Evolutionary conservation across 2,113 vertebrate species (phyloP).

Genomic region (Serinus canaria): DNA sequence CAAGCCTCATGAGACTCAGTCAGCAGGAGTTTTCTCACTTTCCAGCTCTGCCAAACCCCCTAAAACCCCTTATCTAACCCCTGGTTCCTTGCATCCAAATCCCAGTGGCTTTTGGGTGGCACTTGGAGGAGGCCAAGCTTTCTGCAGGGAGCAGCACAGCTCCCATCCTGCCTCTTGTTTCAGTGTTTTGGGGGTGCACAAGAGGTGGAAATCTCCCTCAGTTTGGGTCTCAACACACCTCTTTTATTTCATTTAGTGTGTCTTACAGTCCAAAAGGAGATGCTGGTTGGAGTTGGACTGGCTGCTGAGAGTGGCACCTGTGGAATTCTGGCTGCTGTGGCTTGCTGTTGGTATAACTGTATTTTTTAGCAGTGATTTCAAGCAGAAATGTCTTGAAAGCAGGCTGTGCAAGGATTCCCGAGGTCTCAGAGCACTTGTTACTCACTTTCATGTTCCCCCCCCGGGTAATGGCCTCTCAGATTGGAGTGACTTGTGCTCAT

Average conservation of each 20-base stretch:
- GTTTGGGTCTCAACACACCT: not conserved
- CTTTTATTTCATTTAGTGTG: not conserved
- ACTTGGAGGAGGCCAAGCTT: not conserved
- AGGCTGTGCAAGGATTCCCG: not conserved
- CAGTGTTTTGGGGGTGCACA: not conserved
- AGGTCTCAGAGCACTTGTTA: not conserved
- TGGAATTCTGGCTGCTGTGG: not conserved
- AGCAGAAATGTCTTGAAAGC: not conserved
- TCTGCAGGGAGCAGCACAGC: not conserved
- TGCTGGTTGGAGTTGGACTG: not conserved
- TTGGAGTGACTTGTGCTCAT: not conserved
- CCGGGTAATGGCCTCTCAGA: not conserved
- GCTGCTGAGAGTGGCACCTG: not conserved
- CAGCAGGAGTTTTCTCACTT: not conserved
- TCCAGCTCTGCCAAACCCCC: not conserved
- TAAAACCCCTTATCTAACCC: rapidly evolving
- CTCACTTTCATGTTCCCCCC: not conserved
- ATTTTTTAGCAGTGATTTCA: not conserved
- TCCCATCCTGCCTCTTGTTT: not conserved
- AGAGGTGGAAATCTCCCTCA: not conserved
- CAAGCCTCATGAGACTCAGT: not conserved
- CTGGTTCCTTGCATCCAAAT: not conserved
- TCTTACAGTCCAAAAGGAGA: not conserved
- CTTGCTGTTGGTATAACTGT: not conserved
- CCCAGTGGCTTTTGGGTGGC: not conserved